Evolutionary conservation across 2,888 invertebrate genomes (phyloP), one percentile per base, ranked within the genome.

Genomic region (Agrochola lota): DNA sequence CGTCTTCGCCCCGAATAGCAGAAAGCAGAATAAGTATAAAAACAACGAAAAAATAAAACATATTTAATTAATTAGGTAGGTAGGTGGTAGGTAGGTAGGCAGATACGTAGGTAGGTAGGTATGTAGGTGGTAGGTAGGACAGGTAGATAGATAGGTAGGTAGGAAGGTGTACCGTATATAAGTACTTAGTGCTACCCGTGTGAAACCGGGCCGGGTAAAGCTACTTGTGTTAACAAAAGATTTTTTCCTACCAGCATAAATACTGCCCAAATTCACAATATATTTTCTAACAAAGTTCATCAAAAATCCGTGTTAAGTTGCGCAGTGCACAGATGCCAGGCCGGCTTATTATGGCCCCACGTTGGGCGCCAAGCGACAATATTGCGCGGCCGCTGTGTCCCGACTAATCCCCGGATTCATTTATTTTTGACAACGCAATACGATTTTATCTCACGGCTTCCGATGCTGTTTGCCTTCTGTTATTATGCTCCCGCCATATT

Each of bases 401-500:
- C 93, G 92, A 94, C 96, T 96, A 96, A 96, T 96, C 96, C 96
- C 93, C 90, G 95, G 96, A 96, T 96, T 96, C 96, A 96, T 96
- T 96, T 96, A 96, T 96, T 96, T 96, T 96, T 96, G 96, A 96
- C 96, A 96, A 96, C 96, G 96, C 96, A 95, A 96, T 96, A 96
- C 96, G 96, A 96, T 96, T 96, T 96, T 96, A 96, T 96, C 96
- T 96, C 95, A 95, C 94, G 95, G 96, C 96, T 96, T 96, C 96
- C 95, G 95, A 95, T 96, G 96, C 96, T 96, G 96, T 96, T 96
- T 96, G 96, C 96, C 95, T 94, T 95, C 95, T 95, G 96, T 96
- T 96, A 96, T 96, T 96, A 95, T 93, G 93, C 94, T 94, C 93
- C 95, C 92, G 93, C 94, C 94, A 95, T 95, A 95, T 94, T 95